Base-by-base conservation (phyloP, 2,888 invertebrate genomes). In the Lithodes maja region DNA sequence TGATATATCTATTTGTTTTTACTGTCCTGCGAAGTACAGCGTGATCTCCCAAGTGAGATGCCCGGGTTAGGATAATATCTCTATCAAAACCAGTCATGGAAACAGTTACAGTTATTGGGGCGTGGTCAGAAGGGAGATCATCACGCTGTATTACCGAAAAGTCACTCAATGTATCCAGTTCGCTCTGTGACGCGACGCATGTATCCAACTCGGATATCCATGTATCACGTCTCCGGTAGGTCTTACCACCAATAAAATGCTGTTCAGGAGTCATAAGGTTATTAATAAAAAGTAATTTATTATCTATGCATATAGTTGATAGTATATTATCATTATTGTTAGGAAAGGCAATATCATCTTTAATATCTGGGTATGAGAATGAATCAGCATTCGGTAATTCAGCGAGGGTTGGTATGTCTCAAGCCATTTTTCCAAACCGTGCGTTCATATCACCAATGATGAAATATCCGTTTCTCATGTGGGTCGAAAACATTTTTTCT, bases 91-190 rank as follows among this genome's bases (percentile, higher is more conserved):
- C 61, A 7, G 61, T 61, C 12, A 61, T 12, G 7, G 61, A 61
- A 7, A 61, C 61, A 61, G 49, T 33, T 3, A 79, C 79, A 52
- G 49, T 12, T 12, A 79, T 49, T 3, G 81, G 55, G n/a, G 81
- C 81, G 55, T 81, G 81, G 81, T 55, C 81, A 53, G 55, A 81
- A 54, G 81, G 81, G 15, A 81, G 53, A 53, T 54, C 54, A 54
- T 15, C 17, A 17, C 55, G 2, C n/a, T 81, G 54, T 2, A 54
- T 7, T 7, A 54, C 82, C 5, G 68, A 15, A 69, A 68, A 82
- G 3, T 68, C 12, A 17, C 69, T 82, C 68, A 82, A 7, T 49
- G 17, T 5, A 9, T 12, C 5, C 82, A 68, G 5, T 49, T 68
- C 2, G 5, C 2, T 7, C 7, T 49, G 49, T 2, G n/a, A 33